A percentile compares a stretch with the other conserved stretches of the same genome.
Evolutionary conservation across 1,140 invertebrate species (phyloP).

Genomic region (Drosophila kohkoa): DNA sequence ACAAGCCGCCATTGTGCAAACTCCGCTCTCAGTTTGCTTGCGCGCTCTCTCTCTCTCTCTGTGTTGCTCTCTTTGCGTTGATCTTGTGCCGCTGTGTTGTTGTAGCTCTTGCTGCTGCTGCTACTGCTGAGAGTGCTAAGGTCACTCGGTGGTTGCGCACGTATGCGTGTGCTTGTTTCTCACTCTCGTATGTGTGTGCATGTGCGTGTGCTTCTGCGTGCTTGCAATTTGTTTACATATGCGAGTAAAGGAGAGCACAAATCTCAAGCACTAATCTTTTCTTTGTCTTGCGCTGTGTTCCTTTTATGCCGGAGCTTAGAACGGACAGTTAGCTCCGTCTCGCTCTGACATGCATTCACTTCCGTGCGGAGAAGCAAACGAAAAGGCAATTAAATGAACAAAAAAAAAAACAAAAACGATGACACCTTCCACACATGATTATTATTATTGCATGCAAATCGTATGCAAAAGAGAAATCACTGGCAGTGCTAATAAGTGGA

Average conservation of each 20-base stretch:
- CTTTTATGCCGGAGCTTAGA: constrained; percentile 14
- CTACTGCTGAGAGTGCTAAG: constrained; percentile 59
- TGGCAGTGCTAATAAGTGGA: constrained; percentile 42
- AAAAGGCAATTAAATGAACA: constrained; percentile 8
- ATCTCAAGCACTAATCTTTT: constrained; percentile 15
- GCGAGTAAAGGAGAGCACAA: constrained; percentile 33
- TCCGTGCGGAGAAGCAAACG: not conserved
- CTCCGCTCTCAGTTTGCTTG: constrained; percentile 39
- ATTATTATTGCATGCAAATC: constrained; percentile 20
- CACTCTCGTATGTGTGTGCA: not conserved
- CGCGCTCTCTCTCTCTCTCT: constrained; percentile 30
- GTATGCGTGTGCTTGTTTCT: constrained; percentile 1
- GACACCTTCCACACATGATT: constrained; percentile 25
- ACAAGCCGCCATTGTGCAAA: constrained; percentile 48
- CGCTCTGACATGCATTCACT: not conserved
- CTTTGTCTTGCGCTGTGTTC: constrained; percentile 13
- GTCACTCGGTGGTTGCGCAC: constrained; percentile 62
- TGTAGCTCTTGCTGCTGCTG: constrained; percentile 22
- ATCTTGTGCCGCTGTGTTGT: constrained; percentile 9
- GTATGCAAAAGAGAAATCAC: constrained; percentile 40
- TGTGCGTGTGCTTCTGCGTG: constrained; percentile 24
- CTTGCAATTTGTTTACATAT: constrained; percentile 65
- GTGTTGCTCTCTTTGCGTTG: constrained; percentile 13
- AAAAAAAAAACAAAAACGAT: constrained; percentile 5
- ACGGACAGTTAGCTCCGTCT: not conserved